phyloP scores from a whole-genome alignment of 2,888 invertebrate genomes.

The Eilema griseolum region DNA sequence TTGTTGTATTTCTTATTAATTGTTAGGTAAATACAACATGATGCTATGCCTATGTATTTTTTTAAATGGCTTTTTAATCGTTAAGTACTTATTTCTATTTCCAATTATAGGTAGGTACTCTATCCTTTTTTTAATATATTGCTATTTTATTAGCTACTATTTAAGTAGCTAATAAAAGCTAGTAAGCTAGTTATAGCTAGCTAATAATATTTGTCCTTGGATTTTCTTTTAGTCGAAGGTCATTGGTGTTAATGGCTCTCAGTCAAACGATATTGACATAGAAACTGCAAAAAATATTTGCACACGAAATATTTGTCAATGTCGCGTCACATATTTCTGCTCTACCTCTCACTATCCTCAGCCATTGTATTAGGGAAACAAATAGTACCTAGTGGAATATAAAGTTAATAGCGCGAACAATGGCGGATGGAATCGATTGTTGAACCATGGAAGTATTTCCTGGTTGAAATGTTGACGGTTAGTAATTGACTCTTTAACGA shows the following conservation, averaged over 20 bases:
- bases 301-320: background rate
- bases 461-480: slow-evolving; percentile 26
- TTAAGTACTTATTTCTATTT: too few relatives aligned
- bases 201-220: background rate
- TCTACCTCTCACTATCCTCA: background rate
- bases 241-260: background rate
- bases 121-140: too few relatives aligned
- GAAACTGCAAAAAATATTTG: background rate
- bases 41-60: too few relatives aligned
- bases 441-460: slow-evolving; percentile 41
- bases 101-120: too few relatives aligned
- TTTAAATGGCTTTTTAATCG: too few relatives aligned
- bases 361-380: background rate
- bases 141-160: too few relatives aligned
- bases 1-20: background rate
- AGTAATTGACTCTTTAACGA: background rate
- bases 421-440: slow-evolving; percentile 59
- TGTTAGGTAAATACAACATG: too few relatives aligned
- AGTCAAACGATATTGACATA: background rate
- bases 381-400: slow-evolving; percentile 24
- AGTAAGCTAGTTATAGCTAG: too few relatives aligned
- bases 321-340: background rate
- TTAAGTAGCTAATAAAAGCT: too few relatives aligned
- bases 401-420: slow-evolving; percentile 53
- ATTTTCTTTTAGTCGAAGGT: background rate